Conservation (phyloP, 1,140 invertebrate species). For the Rhagoletis zephyria region DNA sequence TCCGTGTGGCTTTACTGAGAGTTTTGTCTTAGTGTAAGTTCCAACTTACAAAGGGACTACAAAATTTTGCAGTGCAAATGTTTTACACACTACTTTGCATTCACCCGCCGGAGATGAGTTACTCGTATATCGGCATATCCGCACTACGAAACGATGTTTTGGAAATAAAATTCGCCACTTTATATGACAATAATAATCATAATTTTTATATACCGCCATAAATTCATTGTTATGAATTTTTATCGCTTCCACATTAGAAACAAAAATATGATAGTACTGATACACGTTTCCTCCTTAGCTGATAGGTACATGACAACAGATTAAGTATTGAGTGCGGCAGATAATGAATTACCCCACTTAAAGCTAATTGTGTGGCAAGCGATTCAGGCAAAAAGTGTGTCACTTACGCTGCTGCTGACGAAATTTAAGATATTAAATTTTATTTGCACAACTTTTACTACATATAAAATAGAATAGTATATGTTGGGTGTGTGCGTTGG, state of each 20-base stretch:
- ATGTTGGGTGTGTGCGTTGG: neutral
- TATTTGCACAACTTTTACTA: neutral
- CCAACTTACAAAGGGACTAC: no score
- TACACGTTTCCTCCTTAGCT: neutral
- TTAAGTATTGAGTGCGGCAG: neutral
- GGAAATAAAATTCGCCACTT: constrained; percentile 53
- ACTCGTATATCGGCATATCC: neutral
- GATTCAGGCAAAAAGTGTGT: neutral
- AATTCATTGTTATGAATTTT: constrained; percentile 27
- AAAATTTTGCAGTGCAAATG: neutral
- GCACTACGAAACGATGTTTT: neutral
- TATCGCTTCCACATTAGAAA: constrained; percentile 18
- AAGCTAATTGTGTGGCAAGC: neutral
- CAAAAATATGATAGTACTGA: neutral
- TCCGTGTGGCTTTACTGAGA: no score
- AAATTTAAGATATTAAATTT: constrained; percentile 51
- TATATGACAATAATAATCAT: constrained; percentile 53
- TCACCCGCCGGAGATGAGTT: neutral
- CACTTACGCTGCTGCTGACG: neutral
- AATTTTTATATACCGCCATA: constrained; percentile 13
- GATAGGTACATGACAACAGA: neutral
- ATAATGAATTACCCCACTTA: neutral
- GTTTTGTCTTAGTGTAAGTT: no score
- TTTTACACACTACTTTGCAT: neutral
- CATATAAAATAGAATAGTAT: neutral